Evolutionary conservation across 1,140 invertebrate species (phyloP).

Genomic region (Pseudomyrmex concolor): DNA sequence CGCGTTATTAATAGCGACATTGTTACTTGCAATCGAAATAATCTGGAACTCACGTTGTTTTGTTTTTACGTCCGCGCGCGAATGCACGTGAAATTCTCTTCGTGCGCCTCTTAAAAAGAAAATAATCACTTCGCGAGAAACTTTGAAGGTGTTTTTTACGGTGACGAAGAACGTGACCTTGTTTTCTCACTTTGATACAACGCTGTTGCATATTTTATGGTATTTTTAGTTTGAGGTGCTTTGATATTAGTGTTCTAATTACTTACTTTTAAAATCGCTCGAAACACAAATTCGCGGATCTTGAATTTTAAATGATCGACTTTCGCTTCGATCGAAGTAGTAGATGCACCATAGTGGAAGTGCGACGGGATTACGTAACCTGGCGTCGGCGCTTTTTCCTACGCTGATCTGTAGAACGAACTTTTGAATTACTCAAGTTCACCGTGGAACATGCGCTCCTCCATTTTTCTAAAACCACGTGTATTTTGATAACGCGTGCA

Average conservation of each 20-base stretch:
- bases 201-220: too few relatives aligned
- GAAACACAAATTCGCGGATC: too few relatives aligned
- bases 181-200: too few relatives aligned
- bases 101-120: neutral
- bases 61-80: neutral
- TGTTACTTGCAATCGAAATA: neutral
- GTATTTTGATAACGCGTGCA: too few relatives aligned
- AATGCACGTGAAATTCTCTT: neutral
- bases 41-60: neutral
- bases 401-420: neutral
- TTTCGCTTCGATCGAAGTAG: neutral
- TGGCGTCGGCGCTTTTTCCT: neutral
- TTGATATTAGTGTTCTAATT: too few relatives aligned
- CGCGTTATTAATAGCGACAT: neutral
- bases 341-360: neutral
- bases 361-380: constrained; percentile 36
- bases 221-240: too few relatives aligned
- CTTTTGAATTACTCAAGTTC: neutral
- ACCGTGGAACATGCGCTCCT: neutral
- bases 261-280: too few relatives aligned
- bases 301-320: neutral
- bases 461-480: neutral
- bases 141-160: neutral
- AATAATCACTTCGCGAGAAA: neutral
- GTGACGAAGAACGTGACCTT: too few relatives aligned